Conservation (phyloP, 2,888 invertebrate genomes). For the Drosophila leonis region DNA sequence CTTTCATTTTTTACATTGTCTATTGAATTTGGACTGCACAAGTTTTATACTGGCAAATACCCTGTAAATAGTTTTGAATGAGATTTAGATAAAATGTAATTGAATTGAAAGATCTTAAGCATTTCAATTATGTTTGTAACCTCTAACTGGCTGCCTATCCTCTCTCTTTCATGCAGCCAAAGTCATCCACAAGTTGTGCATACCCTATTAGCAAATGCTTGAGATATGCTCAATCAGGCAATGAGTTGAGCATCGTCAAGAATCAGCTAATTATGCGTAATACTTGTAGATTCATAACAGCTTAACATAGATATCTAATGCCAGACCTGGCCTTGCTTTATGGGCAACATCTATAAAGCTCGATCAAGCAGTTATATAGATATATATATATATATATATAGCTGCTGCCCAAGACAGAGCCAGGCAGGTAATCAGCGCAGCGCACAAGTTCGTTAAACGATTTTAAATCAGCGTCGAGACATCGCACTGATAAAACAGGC, state of each 20-base stretch:
- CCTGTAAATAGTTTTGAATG: not conserved
- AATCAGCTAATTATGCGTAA: slow-evolving; percentile 28
- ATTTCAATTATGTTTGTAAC: too few relatives aligned
- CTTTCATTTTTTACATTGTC: too few relatives aligned
- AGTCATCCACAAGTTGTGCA: not conserved
- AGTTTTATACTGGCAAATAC: not conserved
- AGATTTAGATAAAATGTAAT: not conserved
- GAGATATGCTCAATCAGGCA: not conserved
- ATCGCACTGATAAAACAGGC: slow-evolving; percentile 54
- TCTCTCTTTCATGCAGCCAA: not conserved
- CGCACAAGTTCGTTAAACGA: slow-evolving; percentile 70
- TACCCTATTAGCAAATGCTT: not conserved
- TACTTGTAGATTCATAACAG: not conserved
- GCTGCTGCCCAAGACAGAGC: not conserved
- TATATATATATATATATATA: not conserved
- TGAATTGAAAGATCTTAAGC: not conserved
- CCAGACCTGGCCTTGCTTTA: not conserved
- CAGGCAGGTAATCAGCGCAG: slow-evolving; percentile 45
- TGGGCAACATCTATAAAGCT: not conserved
- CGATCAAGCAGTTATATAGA: not conserved
- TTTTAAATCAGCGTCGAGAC: slow-evolving; percentile 68
- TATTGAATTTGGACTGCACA: too few relatives aligned
- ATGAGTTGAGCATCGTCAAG: not conserved
- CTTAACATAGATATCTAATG: not conserved
- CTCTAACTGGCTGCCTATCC: not conserved